These are phyloP conservation scores for Trichonephila inaurata DNA, from an alignment of 1,140 invertebrate genomes.

Conservation along the genomic window DNA sequence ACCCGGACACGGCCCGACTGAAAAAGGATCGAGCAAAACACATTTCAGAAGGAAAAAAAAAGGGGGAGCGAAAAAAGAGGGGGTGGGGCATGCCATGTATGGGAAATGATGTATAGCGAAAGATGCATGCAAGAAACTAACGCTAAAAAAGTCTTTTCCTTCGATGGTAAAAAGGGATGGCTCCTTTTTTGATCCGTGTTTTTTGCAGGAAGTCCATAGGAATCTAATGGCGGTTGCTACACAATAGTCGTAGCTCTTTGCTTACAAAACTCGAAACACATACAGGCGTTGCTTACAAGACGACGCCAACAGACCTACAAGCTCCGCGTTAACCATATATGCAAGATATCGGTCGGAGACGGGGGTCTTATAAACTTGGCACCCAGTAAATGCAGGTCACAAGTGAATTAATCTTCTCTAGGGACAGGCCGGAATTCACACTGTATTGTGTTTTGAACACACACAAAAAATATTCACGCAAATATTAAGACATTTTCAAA, in stretches of 20 bases:
- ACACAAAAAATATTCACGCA: not conserved
- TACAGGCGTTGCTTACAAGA: constrained; percentile 3
- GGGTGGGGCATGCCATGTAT: constrained; percentile 48
- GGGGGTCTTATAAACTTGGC: constrained; percentile 64
- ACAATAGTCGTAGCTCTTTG: constrained; percentile 73
- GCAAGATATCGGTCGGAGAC: constrained; percentile 36
- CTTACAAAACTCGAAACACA: constrained; percentile 62
- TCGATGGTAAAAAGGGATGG: constrained; percentile 36
- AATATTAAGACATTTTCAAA: constrained; percentile 39
- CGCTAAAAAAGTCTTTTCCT: constrained; percentile 63
- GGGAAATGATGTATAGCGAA: constrained; percentile 76
- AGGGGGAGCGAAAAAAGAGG: not conserved
- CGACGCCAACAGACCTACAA: constrained; percentile 59
- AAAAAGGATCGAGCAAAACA: constrained; percentile 75
- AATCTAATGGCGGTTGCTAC: constrained; percentile 74
- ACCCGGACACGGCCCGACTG: constrained; percentile 63
- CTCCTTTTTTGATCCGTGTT: constrained; percentile 50
- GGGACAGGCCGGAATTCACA: not conserved
- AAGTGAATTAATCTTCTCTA: constrained; percentile 44
- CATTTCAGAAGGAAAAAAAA: constrained; percentile 44
- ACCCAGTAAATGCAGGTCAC: constrained; percentile 72
- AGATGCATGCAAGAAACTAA: constrained; percentile 64
- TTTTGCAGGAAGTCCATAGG: constrained; percentile 75
- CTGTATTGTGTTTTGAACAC: not conserved
- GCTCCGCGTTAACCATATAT: constrained; percentile 43